phyloP scores from a whole-genome alignment of 2,888 invertebrate genomes.

The Listrodromus nycthemerus region DNA sequence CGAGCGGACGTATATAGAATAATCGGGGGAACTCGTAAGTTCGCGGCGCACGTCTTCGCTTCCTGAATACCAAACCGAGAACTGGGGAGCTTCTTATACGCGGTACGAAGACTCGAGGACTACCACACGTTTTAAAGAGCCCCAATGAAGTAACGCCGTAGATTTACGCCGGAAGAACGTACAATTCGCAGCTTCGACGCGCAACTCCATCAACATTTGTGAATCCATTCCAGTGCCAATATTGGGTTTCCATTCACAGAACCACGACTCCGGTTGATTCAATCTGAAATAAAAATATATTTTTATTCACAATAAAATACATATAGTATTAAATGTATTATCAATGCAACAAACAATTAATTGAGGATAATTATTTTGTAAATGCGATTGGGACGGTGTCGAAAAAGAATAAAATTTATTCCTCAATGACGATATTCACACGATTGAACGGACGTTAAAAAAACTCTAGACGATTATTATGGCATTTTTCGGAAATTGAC shows the following conservation, averaged over 20 bases:
- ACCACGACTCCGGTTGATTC: no score
- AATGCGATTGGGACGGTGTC: no score
- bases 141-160: conserved; percentile 16
- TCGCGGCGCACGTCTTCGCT: conserved; percentile 35
- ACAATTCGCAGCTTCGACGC: conserved; percentile 10
- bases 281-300: no score
- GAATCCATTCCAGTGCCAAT: not conserved
- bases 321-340: no score
- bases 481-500: no score
- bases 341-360: no score
- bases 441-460: no score
- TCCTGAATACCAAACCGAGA: conserved; percentile 50
- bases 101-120: not conserved
- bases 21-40: conserved; percentile 38
- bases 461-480: no score
- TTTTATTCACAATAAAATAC: no score
- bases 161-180: conserved; percentile 4
- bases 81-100: not conserved
- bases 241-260: not conserved
- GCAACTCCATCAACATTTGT: conserved; percentile 20
- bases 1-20: conserved; percentile 32
- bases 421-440: no score
- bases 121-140: not conserved
- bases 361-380: no score
- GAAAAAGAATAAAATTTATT: no score